Evolutionary conservation across 2,888 invertebrate species (phyloP), one percentile per base, ranked within the genome.

Genomic region (Lepeophtheirus nordmannii): DNA sequence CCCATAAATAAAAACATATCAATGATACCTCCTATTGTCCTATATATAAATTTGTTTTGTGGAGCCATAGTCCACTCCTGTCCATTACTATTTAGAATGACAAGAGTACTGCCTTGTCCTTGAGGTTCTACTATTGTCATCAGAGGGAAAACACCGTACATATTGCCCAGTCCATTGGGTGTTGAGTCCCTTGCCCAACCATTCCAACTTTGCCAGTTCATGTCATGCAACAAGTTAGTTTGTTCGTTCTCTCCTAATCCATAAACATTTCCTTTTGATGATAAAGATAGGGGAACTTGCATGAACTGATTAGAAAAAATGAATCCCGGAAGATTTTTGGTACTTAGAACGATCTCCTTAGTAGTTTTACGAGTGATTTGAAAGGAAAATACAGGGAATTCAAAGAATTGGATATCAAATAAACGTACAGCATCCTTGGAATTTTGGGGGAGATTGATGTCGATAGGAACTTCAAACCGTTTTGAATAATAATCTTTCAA

Each of bases 231-330:
- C 69, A 78, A 74, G 1, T 72, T 70, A 0, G 68, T 68, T 68
- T 76, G 76, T 8, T 72, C 71, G 69, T 77, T 74, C 69, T 78
- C 78, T 3, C 78, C 78, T 67, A 78, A 72, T 0, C 79, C 79
- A 69, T 76, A 78, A 12, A 75, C 70, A 69, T 77, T 74, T 12
- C 68, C 67, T 17, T 46, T 46, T 3, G 75, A 73, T 0, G 76
- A 75, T 9, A 78, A 71, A 58, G 70, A 70, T 37, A 75, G 75
- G 2, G 75, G 71, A 5, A 78, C 71, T 70, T 77, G 77, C 1
- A 79, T 70, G 69, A 75, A 78, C 71, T 78, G 77, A 68, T 79
- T 74, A 2, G 76, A 73, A 69, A 76, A 75, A 1, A 74, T 72
- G 22, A 79, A 72, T 0, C 76, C 76, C 11, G 53, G 8, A 14